Percentiles rank a stretch among this genome's conserved stretches.
These are phyloP conservation scores for Leucosticte australis DNA, from an alignment of 2,113 vertebrate genomes.

Conservation along the genomic window DNA sequence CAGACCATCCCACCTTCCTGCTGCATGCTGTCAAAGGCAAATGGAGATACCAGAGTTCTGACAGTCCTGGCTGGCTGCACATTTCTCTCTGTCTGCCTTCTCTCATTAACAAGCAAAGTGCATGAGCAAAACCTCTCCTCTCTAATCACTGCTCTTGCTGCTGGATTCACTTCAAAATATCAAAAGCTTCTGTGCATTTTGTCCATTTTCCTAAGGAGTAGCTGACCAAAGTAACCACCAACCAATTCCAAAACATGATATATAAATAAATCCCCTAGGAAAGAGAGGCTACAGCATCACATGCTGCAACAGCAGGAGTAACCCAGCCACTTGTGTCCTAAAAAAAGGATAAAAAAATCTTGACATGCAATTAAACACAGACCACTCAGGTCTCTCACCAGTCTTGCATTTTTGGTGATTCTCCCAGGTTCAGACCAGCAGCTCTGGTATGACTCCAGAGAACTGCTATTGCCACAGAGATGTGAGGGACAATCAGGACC, in stretches of 20 bases:
- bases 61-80: not conserved
- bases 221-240: not conserved
- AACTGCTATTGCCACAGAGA: not conserved
- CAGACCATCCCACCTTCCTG: not conserved
- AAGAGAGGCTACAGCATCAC: not conserved
- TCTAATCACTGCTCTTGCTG: slow-evolving; percentile 20
- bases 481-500: not conserved
- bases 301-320: not conserved
- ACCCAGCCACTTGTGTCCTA: not conserved
- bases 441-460: not conserved
- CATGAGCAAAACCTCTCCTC: not conserved
- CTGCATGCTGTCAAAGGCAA: not conserved
- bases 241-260: not conserved
- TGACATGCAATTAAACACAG: not conserved
- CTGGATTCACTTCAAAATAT: not conserved
- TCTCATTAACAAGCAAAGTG: slow-evolving; percentile 10
- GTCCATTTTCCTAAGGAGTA: not conserved
- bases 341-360: not conserved
- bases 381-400: not conserved
- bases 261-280: not conserved
- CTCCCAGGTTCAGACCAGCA: not conserved
- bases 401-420: not conserved
- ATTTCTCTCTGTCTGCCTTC: not conserved
- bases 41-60: not conserved
- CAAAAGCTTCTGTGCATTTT: not conserved